These are phyloP conservation scores for Glyphotaelius pellucidus DNA, from an alignment of 2,888 invertebrate species.

Conservation along the genomic window DNA sequence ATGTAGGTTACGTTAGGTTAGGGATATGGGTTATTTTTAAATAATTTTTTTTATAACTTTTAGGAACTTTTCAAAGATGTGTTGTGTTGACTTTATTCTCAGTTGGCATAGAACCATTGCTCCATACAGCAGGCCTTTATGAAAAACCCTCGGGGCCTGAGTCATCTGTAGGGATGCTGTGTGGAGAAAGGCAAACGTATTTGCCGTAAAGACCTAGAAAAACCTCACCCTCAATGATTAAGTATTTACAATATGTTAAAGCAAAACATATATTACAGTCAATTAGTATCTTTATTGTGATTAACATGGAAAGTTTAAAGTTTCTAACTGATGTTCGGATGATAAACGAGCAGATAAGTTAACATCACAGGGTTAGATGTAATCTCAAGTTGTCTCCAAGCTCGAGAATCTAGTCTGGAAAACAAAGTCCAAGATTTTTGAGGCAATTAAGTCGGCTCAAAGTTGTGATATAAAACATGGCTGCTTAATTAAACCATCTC, in stretches of 20 bases:
- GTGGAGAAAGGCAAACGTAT: no score
- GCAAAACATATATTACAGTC: not conserved
- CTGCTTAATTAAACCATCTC: conserved; percentile 64
- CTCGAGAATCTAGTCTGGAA: conserved; percentile 10
- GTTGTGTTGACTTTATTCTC: no score
- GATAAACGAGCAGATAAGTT: not conserved
- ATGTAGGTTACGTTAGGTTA: no score
- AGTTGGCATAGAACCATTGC: no score
- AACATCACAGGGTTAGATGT: not conserved
- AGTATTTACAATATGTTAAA: not conserved
- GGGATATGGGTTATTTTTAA: no score
- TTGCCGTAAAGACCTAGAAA: no score
- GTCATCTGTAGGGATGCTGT: no score
- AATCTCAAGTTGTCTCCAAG: conserved; percentile 6
- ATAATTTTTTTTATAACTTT: no score
- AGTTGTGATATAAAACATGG: conserved; percentile 57
- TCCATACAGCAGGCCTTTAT: no score
- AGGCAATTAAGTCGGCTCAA: conserved; percentile 45
- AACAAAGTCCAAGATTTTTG: conserved; percentile 30
- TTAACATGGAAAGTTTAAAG: not conserved
- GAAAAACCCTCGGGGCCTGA: no score
- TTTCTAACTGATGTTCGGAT: not conserved
- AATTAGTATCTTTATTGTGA: not conserved
- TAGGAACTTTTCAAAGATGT: no score
- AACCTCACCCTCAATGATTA: no score